A percentile compares a stretch with the other conserved stretches of the same genome.
Conservation (phyloP, 2,113 vertebrate species). For the Scytalopus superciliaris region DNA sequence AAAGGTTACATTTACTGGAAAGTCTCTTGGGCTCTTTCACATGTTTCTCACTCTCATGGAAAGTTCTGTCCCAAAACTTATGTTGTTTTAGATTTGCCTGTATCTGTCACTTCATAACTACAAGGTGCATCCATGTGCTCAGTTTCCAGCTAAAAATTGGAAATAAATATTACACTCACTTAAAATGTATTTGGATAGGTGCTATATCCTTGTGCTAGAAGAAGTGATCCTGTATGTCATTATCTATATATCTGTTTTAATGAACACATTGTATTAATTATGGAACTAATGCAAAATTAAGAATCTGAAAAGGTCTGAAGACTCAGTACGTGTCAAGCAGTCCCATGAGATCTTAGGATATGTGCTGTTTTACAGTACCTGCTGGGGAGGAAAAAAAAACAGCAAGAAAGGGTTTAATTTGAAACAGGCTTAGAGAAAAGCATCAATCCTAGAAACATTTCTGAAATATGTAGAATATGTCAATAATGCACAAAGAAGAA, state of each 20-base stretch:
- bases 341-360: rapidly evolving
- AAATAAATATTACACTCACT: not conserved
- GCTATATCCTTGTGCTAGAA: not conserved
- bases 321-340: not conserved
- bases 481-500: not conserved
- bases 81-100: not conserved
- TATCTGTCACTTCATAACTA: not conserved
- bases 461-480: not conserved
- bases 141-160: not conserved
- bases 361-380: not conserved
- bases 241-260: not conserved
- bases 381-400: not conserved
- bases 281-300: not conserved
- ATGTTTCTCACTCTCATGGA: not conserved
- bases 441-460: not conserved
- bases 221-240: not conserved
- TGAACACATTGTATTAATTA: not conserved
- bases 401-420: not conserved
- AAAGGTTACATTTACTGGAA: not conserved
- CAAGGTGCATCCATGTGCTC: not conserved
- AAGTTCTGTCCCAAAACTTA: not conserved
- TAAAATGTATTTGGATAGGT: not conserved
- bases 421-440: not conserved
- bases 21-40: not conserved
- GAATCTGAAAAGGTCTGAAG: not conserved